Evolutionary conservation across 2,888 invertebrate genomes (phyloP), one percentile per base, ranked within the genome.

Genomic region (Brenthis ino): DNA sequence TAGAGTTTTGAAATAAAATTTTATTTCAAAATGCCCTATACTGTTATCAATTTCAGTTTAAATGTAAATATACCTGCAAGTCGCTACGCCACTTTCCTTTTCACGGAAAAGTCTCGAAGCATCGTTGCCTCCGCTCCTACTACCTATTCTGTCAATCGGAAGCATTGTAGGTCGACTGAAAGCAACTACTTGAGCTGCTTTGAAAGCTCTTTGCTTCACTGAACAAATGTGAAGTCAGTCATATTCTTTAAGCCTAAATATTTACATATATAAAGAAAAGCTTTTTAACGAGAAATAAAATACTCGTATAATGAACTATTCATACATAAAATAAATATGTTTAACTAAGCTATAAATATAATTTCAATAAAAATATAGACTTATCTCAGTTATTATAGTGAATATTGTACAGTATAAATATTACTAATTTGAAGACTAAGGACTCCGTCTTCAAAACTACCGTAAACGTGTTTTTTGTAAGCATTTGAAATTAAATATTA

Each of bases 141-240:
- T 48, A 60, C 60, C 60, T 60, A n/a, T 60, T 28, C 63, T 61
- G 60, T 65, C 67, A 61, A 61, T 63, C 56, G 57, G 66, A 68
- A 69, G 53, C 57, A 67, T 64, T 67, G 65, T 60, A 69, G 69
- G 63, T 70, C 67, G 68, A 33, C 54, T 57, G 65, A 51, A 64
- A 68, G 71, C 57, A 68, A 57, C 57, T 60, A 16, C 58, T 47
- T 53, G 63, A 51, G 33, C 64, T 56, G 54, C 16, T 54, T 37
- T 24, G 53, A 57, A 50, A 61, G 68, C 53, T 54, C 56, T 56
- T 48, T 54, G 28, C 61, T 67, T 55, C 57, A 63, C 63, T 48
- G 37, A 68, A 63, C 60, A 63, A 64, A 51, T 57, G 53, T 53
- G 54, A 67, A 37, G 24, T 20, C 33, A 11, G 48, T 24, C 2